These are phyloP conservation scores for Aphelenchoides fujianensis DNA, from an alignment of 1,140 invertebrate genomes.

Conservation along the genomic window DNA sequence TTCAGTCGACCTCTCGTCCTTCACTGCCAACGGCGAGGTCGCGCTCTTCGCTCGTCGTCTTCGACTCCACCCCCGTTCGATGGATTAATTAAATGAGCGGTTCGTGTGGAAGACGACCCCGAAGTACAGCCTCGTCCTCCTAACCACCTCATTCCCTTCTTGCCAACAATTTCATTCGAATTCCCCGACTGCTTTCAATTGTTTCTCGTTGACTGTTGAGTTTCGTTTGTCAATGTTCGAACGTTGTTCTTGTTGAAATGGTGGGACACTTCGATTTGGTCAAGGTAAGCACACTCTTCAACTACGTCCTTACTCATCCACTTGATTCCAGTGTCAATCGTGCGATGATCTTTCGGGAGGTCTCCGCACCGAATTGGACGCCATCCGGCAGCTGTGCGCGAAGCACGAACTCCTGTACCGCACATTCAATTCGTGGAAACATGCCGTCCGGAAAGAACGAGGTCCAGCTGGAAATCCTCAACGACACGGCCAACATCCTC, in stretches of 20 bases:
- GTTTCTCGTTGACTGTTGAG: background rate
- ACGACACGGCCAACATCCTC: conserved; percentile 33
- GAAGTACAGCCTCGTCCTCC: background rate
- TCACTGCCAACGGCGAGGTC: background rate
- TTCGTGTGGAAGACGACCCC: too few species aligned
- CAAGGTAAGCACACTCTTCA: background rate
- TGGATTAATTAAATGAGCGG: background rate
- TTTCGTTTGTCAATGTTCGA: background rate
- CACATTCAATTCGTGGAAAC: conserved; percentile 32
- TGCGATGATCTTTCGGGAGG: conserved; percentile 28
- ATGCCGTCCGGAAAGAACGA: conserved; percentile 32
- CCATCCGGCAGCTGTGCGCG: conserved; percentile 37
- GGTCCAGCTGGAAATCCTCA: conserved; percentile 43
- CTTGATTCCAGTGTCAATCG: conserved; percentile 15
- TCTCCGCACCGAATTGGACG: conserved; percentile 26
- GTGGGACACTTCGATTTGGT: conserved; percentile 6
- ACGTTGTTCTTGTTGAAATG: background rate
- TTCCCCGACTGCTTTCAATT: conserved; percentile 1
- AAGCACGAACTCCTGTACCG: conserved; percentile 38
- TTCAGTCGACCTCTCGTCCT: background rate
- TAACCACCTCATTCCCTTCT: background rate
- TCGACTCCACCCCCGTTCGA: background rate
- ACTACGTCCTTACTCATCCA: background rate
- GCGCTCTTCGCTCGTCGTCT: background rate
- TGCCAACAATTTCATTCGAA: too few species aligned